Evolutionary conservation across 2,888 invertebrate species (phyloP), one percentile per base, ranked within the genome.

Genomic region (Cenopis cana): DNA sequence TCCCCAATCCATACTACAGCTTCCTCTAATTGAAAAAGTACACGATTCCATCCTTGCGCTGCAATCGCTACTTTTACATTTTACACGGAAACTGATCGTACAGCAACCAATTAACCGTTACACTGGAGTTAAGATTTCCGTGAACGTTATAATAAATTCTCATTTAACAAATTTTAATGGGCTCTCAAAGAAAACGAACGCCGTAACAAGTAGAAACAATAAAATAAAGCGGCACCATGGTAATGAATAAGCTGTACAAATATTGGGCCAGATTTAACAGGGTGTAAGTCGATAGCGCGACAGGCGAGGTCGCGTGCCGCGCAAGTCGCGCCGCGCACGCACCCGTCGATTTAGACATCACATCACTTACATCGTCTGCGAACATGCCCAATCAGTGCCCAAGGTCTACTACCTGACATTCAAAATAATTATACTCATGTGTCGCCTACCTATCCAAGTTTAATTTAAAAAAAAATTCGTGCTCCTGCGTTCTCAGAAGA

Each of bases 181-280:
- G 79, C 76, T 80, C 82, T 77, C 82, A 81, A 85, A 84, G 80
- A 80, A 78, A 81, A 79, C 72, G 73, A 76, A 77, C 78, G 80
- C 78, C 74, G 79, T 80, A 80, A 86, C 84, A 85, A 86, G 85
- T 85, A 85, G 85, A 86, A 87, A 89, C 89, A 86, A 89, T 89
- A 86, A 90, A 91, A 88, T 83, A 85, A 87, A 89, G 82, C 84
- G 80, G 82, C 79, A 79, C 82, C 83, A 84, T 81, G 82, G 85
- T 89, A 91, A 90, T 90, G 89, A 91, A 89, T 88, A 88, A 87
- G 87, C 83, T 89, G 87, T 87, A 91, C 89, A 91, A 92, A 92
- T 90, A 92, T 91, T 89, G 87, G 85, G 89, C 83, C 88, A 89
- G 88, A 89, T 91, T 91, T 86, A 89, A 91, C 90, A 89, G 87